Conservation (phyloP, 2,797 vertebrate genomes). For the Nannoperca obscura region DNA sequence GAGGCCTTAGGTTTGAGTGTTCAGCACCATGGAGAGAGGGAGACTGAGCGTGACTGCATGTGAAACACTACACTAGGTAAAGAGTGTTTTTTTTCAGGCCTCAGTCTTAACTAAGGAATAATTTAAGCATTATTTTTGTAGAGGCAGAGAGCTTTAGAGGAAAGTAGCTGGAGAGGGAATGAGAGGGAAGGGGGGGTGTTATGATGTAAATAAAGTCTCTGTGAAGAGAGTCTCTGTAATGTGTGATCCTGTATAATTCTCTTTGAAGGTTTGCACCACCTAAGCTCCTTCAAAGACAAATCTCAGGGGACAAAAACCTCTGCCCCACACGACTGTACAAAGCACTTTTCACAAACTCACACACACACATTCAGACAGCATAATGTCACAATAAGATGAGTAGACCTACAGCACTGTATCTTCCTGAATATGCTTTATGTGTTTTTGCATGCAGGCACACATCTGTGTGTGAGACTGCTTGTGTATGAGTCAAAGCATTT, state of each 20-base stretch:
- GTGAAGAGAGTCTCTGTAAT: conserved; percentile 70
- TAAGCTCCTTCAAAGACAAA: conserved; percentile 70
- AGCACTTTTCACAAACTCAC: conserved; percentile 8
- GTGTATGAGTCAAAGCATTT: conserved; percentile 2
- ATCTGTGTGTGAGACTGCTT: neutral
- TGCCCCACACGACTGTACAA: conserved; percentile 55
- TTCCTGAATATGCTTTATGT: neutral
- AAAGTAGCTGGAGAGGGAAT: conserved; percentile 50
- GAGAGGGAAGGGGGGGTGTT: conserved; percentile 13
- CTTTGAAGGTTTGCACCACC: conserved; percentile 77
- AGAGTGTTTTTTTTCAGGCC: conserved; percentile 7
- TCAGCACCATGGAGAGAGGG: conserved; percentile 53
- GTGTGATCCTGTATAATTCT: conserved; percentile 66
- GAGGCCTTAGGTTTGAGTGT: neutral
- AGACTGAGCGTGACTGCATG: conserved; percentile 1
- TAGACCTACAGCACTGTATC: neutral
- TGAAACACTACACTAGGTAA: conserved; percentile 17
- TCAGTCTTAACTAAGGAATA: conserved; percentile 50
- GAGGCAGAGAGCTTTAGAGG: conserved; percentile 56
- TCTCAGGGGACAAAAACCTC: conserved; percentile 55
- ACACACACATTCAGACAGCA: conserved; percentile 17
- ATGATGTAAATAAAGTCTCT: conserved; percentile 78
- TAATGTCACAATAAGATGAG: conserved; percentile 9
- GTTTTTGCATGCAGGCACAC: neutral
- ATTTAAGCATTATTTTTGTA: conserved; percentile 50